phyloP scores from a whole-genome alignment of 30 jellyfish, hydroid and myxozoan species.

The Calvadosia cruxmelitensis region DNA sequence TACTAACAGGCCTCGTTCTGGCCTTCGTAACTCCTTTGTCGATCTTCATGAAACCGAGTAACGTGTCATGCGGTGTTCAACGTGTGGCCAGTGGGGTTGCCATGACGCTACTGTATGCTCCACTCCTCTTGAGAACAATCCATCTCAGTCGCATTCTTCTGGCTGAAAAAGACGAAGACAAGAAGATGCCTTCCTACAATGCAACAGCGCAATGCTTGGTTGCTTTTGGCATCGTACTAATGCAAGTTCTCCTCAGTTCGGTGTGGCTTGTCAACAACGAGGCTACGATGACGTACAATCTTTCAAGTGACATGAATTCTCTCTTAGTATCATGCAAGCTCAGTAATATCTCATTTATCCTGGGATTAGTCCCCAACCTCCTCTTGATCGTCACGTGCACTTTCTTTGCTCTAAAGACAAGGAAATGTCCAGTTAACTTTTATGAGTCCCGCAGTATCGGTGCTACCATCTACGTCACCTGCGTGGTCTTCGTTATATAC shows the following conservation, averaged over 20 bases:
- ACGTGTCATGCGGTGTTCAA: slow-evolving; percentile 20
- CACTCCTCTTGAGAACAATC: slow-evolving; percentile 27
- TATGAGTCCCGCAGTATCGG: slow-evolving; percentile 22
- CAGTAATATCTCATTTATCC: not conserved
- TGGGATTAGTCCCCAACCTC: slow-evolving; percentile 8
- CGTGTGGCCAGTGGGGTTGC: slow-evolving; percentile 16
- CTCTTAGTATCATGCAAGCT: slow-evolving; percentile 1
- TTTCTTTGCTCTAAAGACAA: slow-evolving; percentile 19
- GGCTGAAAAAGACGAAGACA: slow-evolving; percentile 9
- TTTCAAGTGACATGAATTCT: not conserved
- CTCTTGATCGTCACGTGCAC: slow-evolving; percentile 22
- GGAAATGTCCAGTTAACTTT: slow-evolving; percentile 18
- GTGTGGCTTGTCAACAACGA: slow-evolving; percentile 6
- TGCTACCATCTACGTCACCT: slow-evolving; percentile 26
- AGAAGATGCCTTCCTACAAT: slow-evolving; percentile 10
- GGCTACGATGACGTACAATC: not conserved
- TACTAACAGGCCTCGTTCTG: slow-evolving; percentile 16
- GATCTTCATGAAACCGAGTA: slow-evolving; percentile 24
- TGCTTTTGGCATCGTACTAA: not conserved
- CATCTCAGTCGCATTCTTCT: slow-evolving; percentile 22
- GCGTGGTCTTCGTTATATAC: slow-evolving; percentile 18
- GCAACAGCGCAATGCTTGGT: slow-evolving; percentile 20
- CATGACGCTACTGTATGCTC: slow-evolving; percentile 23
- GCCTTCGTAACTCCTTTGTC: slow-evolving; percentile 30
- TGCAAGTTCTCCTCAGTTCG: slow-evolving; percentile 17